These are phyloP conservation scores for Steatocranus sp. DNA, from an alignment of 2,797 vertebrate species.

Conservation along the genomic window DNA sequence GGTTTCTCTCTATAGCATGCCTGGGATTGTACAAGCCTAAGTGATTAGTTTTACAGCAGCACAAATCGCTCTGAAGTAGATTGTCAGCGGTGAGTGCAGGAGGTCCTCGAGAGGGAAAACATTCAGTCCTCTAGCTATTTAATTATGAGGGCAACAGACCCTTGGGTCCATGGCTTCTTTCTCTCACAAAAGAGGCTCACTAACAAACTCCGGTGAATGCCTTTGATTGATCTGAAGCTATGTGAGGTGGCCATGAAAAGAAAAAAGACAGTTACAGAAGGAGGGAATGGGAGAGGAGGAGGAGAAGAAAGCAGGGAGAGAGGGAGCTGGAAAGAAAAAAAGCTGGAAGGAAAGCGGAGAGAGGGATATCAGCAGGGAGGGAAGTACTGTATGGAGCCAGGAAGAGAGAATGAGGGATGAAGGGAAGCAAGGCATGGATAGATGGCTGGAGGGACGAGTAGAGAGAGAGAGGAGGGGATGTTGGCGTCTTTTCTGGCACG, in stretches of 20 bases:
- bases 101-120: constrained; percentile 44
- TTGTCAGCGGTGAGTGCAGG: constrained; percentile 36
- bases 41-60: constrained; percentile 61
- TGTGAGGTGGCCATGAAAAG: constrained; percentile 52
- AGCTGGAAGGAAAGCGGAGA: not conserved
- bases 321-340: not conserved
- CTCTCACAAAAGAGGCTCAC: constrained; percentile 46
- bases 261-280: constrained; percentile 52
- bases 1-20: constrained; percentile 17
- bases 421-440: constrained; percentile 16
- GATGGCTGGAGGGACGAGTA: constrained; percentile 21
- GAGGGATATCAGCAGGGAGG: not conserved
- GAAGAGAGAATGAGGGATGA: constrained; percentile 33
- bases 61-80: constrained; percentile 40
- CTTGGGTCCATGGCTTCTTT: constrained; percentile 39
- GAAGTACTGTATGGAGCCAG: not conserved
- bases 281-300: not conserved
- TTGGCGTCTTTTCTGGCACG: constrained; percentile 34
- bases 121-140: constrained; percentile 62
- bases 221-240: constrained; percentile 60
- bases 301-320: not conserved
- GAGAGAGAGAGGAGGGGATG: not conserved
- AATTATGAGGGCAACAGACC: constrained; percentile 60
- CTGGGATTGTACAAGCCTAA: constrained; percentile 52
- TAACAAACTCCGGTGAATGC: constrained; percentile 63